Percentiles rank a stretch among this genome's conserved stretches.
Evolutionary conservation across 1,140 invertebrate genomes (phyloP).

Genomic region (Drosophila santomea): DNA sequence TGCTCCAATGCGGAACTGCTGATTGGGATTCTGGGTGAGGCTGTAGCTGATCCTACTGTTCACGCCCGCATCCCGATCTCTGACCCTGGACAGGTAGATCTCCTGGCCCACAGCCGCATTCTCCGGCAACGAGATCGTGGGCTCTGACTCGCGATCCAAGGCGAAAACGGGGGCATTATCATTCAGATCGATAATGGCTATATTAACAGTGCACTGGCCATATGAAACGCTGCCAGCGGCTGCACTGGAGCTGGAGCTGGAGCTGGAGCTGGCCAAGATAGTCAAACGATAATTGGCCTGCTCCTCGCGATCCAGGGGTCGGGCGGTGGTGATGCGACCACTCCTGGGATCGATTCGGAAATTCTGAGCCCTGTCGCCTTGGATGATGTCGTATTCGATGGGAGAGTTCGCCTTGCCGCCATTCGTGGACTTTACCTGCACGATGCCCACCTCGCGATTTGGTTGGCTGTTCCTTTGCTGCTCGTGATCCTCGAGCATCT

Average conservation of each 20-base stretch:
- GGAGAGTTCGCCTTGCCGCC: conserved; percentile 12
- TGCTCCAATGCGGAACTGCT: conserved; percentile 93
- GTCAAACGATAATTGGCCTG: conserved; percentile 91
- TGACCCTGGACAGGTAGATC: conserved; percentile 93
- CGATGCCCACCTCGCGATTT: conserved; percentile 90
- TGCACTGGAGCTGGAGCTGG: conserved; percentile 31
- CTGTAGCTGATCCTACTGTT: conserved; percentile 94
- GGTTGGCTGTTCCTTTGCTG: conserved; percentile 76
- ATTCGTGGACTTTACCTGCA: conserved; percentile 87
- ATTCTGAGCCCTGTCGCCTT: conserved; percentile 91
- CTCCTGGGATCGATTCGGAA: conserved; percentile 92
- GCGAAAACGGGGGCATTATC: conserved; percentile 95
- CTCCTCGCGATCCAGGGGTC: conserved; percentile 93
- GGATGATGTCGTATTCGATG: conserved; percentile 91
- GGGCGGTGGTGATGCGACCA: conserved; percentile 92
- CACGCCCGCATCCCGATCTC: conserved; percentile 92
- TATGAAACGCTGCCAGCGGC: conserved; percentile 78
- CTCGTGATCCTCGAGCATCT: conserved; percentile 91
- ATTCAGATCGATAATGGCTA: conserved; percentile 95
- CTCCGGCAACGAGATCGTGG: conserved; percentile 89
- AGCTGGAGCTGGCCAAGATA: conserved; percentile 88
- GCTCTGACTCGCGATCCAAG: conserved; percentile 89
- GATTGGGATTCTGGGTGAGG: conserved; percentile 90
- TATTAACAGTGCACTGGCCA: conserved; percentile 90
- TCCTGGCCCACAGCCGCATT: conserved; percentile 97